These are phyloP conservation scores for Idaea biselata DNA, from an alignment of 2,888 invertebrate genomes.

Conservation along the genomic window DNA sequence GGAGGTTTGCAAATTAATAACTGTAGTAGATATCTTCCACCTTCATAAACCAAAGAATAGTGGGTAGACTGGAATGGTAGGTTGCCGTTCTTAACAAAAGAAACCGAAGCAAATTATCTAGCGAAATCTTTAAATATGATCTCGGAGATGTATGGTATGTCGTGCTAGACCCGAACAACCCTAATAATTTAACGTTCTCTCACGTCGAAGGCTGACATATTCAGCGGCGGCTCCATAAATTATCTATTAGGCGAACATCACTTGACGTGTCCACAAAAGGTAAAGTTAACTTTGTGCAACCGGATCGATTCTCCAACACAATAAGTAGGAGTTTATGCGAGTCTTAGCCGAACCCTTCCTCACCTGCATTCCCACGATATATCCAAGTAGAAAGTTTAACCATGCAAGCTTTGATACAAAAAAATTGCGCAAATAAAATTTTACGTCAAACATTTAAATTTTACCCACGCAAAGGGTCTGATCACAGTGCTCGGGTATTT, in stretches of 20 bases:
- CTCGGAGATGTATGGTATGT: slow-evolving; percentile 47
- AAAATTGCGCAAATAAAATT: slow-evolving; percentile 73
- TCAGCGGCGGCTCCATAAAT: slow-evolving; percentile 70
- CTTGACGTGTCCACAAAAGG: slow-evolving; percentile 73
- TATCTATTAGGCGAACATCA: slow-evolving; percentile 76
- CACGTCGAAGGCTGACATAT: slow-evolving; percentile 50
- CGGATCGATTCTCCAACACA: slow-evolving; percentile 52
- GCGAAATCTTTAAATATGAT: slow-evolving; percentile 56
- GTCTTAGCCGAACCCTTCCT: slow-evolving; percentile 66
- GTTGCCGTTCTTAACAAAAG: slow-evolving; percentile 35
- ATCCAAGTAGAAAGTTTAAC: slow-evolving; percentile 65
- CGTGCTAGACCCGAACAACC: slow-evolving; percentile 59
- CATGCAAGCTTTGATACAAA: slow-evolving; percentile 49
- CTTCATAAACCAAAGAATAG: slow-evolving; percentile 17
- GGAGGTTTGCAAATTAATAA: not conserved
- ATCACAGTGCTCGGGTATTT: slow-evolving; percentile 49
- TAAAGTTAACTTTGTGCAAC: slow-evolving; percentile 75
- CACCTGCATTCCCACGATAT: slow-evolving; percentile 80
- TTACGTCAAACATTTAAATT: slow-evolving; percentile 71
- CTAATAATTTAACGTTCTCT: slow-evolving; percentile 68
- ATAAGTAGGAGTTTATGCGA: slow-evolving; percentile 44
- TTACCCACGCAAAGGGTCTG: slow-evolving; percentile 57
- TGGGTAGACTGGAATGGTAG: slow-evolving; percentile 15
- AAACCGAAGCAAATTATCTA: slow-evolving; percentile 57
- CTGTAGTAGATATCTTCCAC: not conserved